Base-by-base conservation (phyloP, 2,797 vertebrate genomes). In the Lepus townsendii region DNA sequence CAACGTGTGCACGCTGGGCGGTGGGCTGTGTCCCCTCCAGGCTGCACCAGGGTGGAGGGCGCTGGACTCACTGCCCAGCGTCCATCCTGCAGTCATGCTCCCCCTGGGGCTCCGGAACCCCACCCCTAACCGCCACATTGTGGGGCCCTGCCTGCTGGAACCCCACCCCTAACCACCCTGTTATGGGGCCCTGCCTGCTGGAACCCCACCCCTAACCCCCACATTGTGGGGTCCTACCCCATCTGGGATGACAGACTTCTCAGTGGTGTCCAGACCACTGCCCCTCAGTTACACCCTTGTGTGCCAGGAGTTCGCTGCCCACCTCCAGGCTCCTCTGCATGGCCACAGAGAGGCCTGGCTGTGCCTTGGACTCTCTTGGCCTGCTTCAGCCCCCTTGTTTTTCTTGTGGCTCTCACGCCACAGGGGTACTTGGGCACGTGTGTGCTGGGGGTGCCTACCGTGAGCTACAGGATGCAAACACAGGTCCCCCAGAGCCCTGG, bases 381-480 rank as follows among this genome's bases (percentile, higher is more conserved):
- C 8, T 3, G 11, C 6, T 32, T 16, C 5, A 50, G 10, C 16
- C 0, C 0, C 11, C 62, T 13, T 20, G 52, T n/a, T n/a, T 57
- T 9, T 30, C 27, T 22, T 3, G 11, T 2, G 10, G 30, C 1
- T 16, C 30, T 57, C 16, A 9, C 20, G 47, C 20, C 30, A 30
- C 38, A 16, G 35, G 35, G 38, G 20, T 1, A 9, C 26, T 82
- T 20, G 26, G 1, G 54, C 30, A 69, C 24, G 7, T 22, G 2
- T 0, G 5, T 3, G 3, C 8, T 12, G 69, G 17, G 5, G 12
- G 2, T 1, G 17, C 13, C 22, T 13, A 12, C 52, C 27, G 1
- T 32, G 79, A 76, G 26, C 19, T 7, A 5, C 6, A 68, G 32
- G 79, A 83, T 27, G 27, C 1, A 4, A 47, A 27, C 7, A 2